Evolutionary conservation across 2,888 invertebrate genomes (phyloP), one percentile per base, ranked within the genome.

Genomic region (Dryomyza anilis): DNA sequence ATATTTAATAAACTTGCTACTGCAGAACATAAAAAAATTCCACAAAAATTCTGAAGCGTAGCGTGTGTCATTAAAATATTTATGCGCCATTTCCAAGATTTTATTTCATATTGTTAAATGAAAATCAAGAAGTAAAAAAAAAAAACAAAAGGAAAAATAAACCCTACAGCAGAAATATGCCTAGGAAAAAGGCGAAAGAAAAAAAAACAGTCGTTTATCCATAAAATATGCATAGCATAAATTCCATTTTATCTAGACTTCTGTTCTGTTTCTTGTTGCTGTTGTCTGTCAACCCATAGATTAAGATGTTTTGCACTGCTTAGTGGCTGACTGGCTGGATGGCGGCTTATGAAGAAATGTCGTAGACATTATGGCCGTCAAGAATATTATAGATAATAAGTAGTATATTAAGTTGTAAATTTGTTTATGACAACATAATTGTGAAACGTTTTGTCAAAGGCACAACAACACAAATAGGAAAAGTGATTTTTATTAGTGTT

Each of bases 211-310:
- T 25, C 16, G 46, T 57, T 57, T 57, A 57, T 57, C 39, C 56
- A 57, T 57, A 57, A 57, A 57, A 57, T 57, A 39, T 57, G 43
- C 56, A 57, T 43, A 57, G 43, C 56, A 39, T 57, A 57, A 57
- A 57, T 59, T 30, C 46, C 33, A 21, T 33, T 59, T 59, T 59
- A 46, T 48, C 14, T 19, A 12, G 30, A 30, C 14, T 33, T 30
- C 14, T 23, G 25, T n/a, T n/a, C 5, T 16, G 14, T 12, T 25
- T 59, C 30, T 33, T 46, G 33, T 8, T 58, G 58, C 29, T 45
- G 36, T 23, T 25, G 23, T 16, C 30, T 58, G 45, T 58, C 46
- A 58, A 7, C 29, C 36, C 16, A 45, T 57, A 57, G 56, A 57
- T 57, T 57, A 57, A 23, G 56, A 25, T 57, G 27, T 57, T 29